Base-by-base conservation (phyloP, 2,888 invertebrate genomes). In the Peribatodes rhomboidaria region DNA sequence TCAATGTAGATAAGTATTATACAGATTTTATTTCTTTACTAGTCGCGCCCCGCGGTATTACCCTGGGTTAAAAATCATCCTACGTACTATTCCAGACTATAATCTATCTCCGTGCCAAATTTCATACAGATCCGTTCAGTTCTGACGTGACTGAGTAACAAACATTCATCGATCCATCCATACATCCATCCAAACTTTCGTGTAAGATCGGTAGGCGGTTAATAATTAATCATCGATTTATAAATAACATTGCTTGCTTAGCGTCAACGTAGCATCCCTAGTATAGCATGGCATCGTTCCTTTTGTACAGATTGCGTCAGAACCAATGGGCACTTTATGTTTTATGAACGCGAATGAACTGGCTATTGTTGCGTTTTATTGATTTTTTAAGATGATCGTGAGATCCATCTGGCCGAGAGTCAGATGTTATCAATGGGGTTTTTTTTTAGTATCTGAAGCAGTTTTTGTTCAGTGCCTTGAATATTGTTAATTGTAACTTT, bases 241-340 rank as follows among this genome's bases (percentile, higher is more conserved):
- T n/a, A n/a, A 46, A 46, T n/a, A 13, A n/a, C 0, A 46, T 22
- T n/a, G 27, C 22, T 33, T 31, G 14, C 14, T 3, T 33, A 10
- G 33, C 11, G 13, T 9, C 16, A 35, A 50, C 35, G 41, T 37
- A 52, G 44, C 63, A 58, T 64, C 63, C 53, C 63, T 64, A 64
- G 16, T 22, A 10, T 22, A n/a, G n/a, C n/a, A n/a, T n/a, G 70
- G 56, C 67, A 70, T 73, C 73, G 66, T 75, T 70, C 75, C 70
- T 76, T 76, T 77, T 69, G 68, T 58, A 56, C 47, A 18, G 55
- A 69, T 70, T 68, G 64, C 68, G 61, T 66, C 64, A 68, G 65
- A 67, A 8, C 55, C 60, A 66, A 68, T 61, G 46, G 61, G 49
- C 54, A 69, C 66, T 66, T 62, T 67, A 52, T 67, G 65, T 71